These are phyloP conservation scores for Engraulis encrasicolus DNA, from an alignment of 2,113 vertebrate genomes.

Conservation along the genomic window DNA sequence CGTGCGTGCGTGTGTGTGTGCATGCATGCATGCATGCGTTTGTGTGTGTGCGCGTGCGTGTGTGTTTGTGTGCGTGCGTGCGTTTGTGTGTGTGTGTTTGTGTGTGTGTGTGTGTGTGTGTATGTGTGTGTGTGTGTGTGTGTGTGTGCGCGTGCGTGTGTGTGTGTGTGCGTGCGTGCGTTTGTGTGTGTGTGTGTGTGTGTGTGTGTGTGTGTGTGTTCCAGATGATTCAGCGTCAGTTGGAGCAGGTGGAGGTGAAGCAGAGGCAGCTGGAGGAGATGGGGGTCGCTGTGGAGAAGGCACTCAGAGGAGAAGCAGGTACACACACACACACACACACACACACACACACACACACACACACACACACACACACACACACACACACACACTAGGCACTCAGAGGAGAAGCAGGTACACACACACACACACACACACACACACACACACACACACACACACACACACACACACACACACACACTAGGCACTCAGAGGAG, in stretches of 20 bases:
- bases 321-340: neutral
- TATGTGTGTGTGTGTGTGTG: neutral
- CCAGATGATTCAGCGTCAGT: constrained; percentile 92
- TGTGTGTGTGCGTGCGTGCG: constrained; percentile 7
- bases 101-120: no score
- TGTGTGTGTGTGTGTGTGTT: constrained; percentile 19
- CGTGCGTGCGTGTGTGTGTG: no score
- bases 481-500: no score
- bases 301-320: constrained; percentile 93
- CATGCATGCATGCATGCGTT: neutral
- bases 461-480: no score
- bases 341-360: neutral
- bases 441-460: no score
- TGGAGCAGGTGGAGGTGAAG: constrained; percentile 96
- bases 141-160: constrained; percentile 3
- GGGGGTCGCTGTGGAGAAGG: constrained; percentile 93
- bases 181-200: constrained; percentile 6
- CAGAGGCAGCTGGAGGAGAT: constrained; percentile 91
- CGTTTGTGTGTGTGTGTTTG: no score
- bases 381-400: neutral
- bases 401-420: no score
- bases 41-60: no score
- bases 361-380: neutral
- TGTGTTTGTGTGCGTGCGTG: no score
- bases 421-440: no score